phyloP scores from a whole-genome alignment of 2,797 vertebrate genomes.

The Uromys caudimaculatus region DNA sequence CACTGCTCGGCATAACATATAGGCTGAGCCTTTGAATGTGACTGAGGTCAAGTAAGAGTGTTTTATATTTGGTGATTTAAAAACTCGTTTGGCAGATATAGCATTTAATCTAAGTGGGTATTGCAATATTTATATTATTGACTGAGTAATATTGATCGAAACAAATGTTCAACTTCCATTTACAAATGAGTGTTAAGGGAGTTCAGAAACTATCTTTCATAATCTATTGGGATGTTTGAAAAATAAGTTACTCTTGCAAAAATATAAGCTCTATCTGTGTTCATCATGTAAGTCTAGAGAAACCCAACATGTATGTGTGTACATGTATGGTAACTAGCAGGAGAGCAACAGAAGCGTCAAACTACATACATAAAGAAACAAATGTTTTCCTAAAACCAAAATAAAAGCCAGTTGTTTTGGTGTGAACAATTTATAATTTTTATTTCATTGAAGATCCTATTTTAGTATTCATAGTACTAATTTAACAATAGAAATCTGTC shows the following conservation, averaged over 20 bases:
- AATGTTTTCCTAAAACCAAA: not conserved
- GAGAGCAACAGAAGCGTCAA: not conserved
- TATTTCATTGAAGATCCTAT: not conserved
- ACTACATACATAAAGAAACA: not conserved
- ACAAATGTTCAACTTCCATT: slow-evolving; percentile 21
- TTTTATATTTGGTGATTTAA: slow-evolving; percentile 39
- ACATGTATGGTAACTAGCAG: not conserved
- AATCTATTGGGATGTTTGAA: slow-evolving; percentile 42
- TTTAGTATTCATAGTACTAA: not conserved
- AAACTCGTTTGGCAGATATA: not conserved
- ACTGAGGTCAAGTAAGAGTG: not conserved
- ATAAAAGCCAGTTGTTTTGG: not conserved
- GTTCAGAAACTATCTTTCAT: slow-evolving; percentile 44
- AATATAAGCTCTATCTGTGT: not conserved
- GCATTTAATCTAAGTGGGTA: not conserved
- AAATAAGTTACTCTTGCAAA: slow-evolving; percentile 48
- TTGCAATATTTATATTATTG: slow-evolving; percentile 49
- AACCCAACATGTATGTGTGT: not conserved
- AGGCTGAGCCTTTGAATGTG: not conserved
- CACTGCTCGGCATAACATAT: not conserved
- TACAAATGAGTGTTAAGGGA: slow-evolving; percentile 23
- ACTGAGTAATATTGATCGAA: slow-evolving; percentile 39
- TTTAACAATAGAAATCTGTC: not conserved
- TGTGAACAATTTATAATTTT: not conserved
- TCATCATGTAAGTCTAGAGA: not conserved